A percentile compares a stretch with the other conserved stretches of the same genome.
Evolutionary conservation across 2,888 invertebrate genomes (phyloP).

Genomic region (Drosophila fungiperda): DNA sequence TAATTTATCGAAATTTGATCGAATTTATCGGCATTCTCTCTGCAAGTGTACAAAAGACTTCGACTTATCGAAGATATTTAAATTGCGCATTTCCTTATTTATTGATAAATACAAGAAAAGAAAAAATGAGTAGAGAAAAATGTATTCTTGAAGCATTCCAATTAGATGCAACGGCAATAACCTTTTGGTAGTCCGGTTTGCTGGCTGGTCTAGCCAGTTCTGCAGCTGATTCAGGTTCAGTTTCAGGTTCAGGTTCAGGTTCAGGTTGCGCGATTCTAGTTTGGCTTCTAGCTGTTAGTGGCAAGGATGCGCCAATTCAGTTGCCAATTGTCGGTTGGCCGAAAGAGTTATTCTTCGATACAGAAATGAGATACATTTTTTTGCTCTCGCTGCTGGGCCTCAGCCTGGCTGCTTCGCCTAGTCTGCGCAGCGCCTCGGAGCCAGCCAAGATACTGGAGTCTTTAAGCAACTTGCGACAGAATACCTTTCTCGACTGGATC

Average conservation of each 20-base stretch:
- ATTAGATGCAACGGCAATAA: constrained; percentile 44
- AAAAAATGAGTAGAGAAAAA: constrained; percentile 26
- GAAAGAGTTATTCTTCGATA: constrained; percentile 44
- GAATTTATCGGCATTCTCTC: not conserved
- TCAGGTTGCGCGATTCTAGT: constrained; percentile 26
- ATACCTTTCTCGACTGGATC: constrained; percentile 77
- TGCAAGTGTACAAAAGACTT: constrained; percentile 55
- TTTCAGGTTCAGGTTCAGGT: constrained; percentile 16
- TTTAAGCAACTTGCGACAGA: constrained; percentile 65
- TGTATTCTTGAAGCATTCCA: constrained; percentile 32
- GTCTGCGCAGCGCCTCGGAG: constrained; percentile 51
- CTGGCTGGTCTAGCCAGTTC: constrained; percentile 53
- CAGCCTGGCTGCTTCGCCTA: constrained; percentile 56
- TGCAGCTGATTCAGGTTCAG: constrained; percentile 41
- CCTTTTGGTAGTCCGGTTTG: constrained; percentile 58
- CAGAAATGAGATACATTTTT: constrained; percentile 48
- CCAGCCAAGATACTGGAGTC: constrained; percentile 64
- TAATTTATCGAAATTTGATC: not conserved
- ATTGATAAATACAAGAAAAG: constrained; percentile 63
- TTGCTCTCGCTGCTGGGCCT: constrained; percentile 37
- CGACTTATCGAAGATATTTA: constrained; percentile 39
- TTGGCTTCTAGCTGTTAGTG: constrained; percentile 11
- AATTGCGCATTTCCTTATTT: constrained; percentile 54
- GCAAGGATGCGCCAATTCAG: constrained; percentile 55
- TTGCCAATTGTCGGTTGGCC: constrained; percentile 71